Conservation (phyloP, 2,797 vertebrate species). For the Spheniscus humboldti region DNA sequence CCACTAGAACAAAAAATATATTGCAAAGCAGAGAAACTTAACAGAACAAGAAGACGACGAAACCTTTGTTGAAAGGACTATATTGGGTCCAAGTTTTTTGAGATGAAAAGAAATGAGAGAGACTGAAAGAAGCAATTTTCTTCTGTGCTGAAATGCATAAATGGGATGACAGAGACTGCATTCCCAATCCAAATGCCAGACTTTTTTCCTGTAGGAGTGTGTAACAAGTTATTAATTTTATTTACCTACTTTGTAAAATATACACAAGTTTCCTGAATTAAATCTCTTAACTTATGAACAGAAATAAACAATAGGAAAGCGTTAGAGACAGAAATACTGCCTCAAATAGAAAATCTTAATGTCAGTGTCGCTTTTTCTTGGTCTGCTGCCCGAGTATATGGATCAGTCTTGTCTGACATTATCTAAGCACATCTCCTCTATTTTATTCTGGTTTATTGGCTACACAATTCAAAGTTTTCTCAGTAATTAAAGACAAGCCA, state of each 20-base stretch:
- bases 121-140: background rate
- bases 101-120: background rate
- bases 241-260: background rate
- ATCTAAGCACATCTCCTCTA: background rate
- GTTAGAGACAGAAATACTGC: background rate
- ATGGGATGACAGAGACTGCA: background rate
- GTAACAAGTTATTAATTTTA: background rate
- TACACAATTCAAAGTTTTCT: background rate
- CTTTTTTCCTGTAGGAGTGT: background rate
- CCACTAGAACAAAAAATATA: background rate
- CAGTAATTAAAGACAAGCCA: background rate
- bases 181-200: background rate
- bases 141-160: background rate
- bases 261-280: background rate
- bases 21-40: background rate
- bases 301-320: background rate
- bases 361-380: background rate
- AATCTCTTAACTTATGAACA: background rate
- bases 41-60: background rate
- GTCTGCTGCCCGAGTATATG: background rate
- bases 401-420: background rate
- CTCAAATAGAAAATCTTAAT: background rate
- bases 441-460: background rate
- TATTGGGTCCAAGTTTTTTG: background rate
- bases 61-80: background rate